Percentiles rank a stretch among this genome's conserved stretches.
Evolutionary conservation across 1,140 invertebrate genomes (phyloP).

Genomic region (Drosophila fuyamai): DNA sequence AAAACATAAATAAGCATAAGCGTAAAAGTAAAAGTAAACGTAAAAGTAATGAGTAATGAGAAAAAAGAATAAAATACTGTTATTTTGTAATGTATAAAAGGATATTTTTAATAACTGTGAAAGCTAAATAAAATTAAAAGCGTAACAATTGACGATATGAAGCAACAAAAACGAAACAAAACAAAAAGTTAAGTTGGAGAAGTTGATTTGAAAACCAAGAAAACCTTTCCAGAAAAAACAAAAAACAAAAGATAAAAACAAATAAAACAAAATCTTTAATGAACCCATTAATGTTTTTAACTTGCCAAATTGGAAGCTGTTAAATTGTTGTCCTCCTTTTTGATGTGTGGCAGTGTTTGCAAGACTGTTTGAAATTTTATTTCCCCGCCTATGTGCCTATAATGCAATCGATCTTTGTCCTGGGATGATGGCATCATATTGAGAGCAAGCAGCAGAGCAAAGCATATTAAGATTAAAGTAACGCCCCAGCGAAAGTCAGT

Average conservation of each 20-base stretch:
- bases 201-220: constrained; percentile 49
- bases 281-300: constrained; percentile 68
- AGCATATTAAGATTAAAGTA: constrained; percentile 28
- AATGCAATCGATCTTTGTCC: constrained; percentile 10
- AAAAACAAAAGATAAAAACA: constrained; percentile 53
- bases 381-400: constrained; percentile 12
- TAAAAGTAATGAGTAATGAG: constrained; percentile 53
- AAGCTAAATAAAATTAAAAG: constrained; percentile 85
- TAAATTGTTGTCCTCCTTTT: constrained; percentile 42
- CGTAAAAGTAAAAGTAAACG: constrained; percentile 46
- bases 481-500: constrained; percentile 30
- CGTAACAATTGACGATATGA: constrained; percentile 69
- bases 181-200: constrained; percentile 26
- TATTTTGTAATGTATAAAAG: constrained; percentile 85
- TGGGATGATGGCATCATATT: constrained; percentile 74
- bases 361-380: constrained; percentile 48
- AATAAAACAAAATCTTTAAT: constrained; percentile 75
- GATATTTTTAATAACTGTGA: constrained; percentile 85
- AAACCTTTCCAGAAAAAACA: constrained; percentile 72
- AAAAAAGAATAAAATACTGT: constrained; percentile 82
- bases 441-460: constrained; percentile 64
- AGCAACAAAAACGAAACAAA: constrained; percentile 56
- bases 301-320: constrained; percentile 41
- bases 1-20: constrained; percentile 77
- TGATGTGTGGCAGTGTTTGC: constrained; percentile 51